A percentile compares a stretch with the other conserved stretches of the same genome.
Conservation (phyloP, 2,888 invertebrate genomes). For the Eristalis arbustorum region DNA sequence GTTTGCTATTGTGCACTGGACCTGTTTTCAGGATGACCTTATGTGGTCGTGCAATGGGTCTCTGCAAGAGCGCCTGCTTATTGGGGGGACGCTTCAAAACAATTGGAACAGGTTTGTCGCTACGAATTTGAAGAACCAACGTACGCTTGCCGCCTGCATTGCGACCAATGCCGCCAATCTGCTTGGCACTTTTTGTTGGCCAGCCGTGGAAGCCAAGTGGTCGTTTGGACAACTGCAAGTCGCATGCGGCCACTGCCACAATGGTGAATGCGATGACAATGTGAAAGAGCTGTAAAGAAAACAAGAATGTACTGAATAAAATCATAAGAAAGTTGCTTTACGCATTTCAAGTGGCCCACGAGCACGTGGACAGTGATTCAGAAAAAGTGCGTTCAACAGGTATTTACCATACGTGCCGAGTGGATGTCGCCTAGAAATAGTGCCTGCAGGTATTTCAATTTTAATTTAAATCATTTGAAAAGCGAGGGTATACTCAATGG, state of each 20-base stretch:
- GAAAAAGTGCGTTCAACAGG: slow-evolving; percentile 6
- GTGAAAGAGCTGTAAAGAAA: slow-evolving; percentile 47
- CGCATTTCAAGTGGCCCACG: slow-evolving; percentile 68
- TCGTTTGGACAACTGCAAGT: slow-evolving; percentile 73
- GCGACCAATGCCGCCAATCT: slow-evolving; percentile 63
- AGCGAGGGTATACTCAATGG: not conserved
- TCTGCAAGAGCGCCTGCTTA: slow-evolving; percentile 64
- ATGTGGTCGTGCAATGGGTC: slow-evolving; percentile 57
- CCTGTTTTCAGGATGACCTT: slow-evolving; percentile 64
- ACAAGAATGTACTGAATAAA: slow-evolving; percentile 2
- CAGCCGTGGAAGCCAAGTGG: slow-evolving; percentile 75
- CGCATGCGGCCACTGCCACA: slow-evolving; percentile 72
- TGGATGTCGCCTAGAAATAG: slow-evolving; percentile 10
- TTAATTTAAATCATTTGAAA: slow-evolving; percentile 13
- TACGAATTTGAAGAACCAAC: slow-evolving; percentile 79
- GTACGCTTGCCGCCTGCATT: slow-evolving; percentile 74
- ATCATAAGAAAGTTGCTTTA: slow-evolving; percentile 24
- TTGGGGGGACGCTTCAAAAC: slow-evolving; percentile 76
- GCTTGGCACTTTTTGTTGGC: slow-evolving; percentile 75
- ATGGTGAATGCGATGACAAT: slow-evolving; percentile 59
- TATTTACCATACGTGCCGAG: slow-evolving; percentile 34
- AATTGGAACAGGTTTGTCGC: slow-evolving; percentile 78
- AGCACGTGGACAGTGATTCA: slow-evolving; percentile 54
- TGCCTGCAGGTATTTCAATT: slow-evolving; percentile 7
- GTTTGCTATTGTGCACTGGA: slow-evolving; percentile 42